These are phyloP conservation scores for Palythoa heliodiscus DNA, from an alignment of 92 coral and sea anemone species.

Conservation along the genomic window DNA sequence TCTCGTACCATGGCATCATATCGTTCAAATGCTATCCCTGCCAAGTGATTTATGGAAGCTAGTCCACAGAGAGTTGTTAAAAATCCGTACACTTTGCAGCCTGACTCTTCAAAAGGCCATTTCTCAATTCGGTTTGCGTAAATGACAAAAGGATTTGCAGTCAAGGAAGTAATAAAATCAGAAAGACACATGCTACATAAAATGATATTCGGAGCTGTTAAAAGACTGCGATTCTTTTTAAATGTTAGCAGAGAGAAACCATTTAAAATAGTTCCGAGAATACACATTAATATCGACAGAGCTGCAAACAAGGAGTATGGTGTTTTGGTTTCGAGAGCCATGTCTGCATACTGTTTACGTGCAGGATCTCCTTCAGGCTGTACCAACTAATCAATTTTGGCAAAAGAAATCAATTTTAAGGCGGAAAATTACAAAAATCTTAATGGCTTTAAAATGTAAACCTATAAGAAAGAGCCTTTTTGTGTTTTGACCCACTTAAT, in stretches of 20 bases:
- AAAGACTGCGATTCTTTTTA: background rate
- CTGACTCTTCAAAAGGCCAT: slow-evolving; percentile 17
- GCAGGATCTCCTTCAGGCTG: background rate
- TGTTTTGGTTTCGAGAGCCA: background rate
- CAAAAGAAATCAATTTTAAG: too few relatives aligned
- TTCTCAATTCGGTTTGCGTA: background rate
- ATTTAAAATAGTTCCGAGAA: background rate
- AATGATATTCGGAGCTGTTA: slow-evolving; percentile 12
- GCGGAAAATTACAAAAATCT: too few relatives aligned
- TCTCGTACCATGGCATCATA: slow-evolving; percentile 6
- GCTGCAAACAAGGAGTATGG: background rate
- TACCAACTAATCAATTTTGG: background rate
- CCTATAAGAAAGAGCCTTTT: too few relatives aligned
- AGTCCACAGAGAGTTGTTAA: background rate
- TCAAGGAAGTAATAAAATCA: background rate
- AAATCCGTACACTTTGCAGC: slow-evolving; percentile 1
- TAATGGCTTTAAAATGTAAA: too few relatives aligned
- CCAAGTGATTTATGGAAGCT: background rate
- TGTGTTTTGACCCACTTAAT: too few relatives aligned
- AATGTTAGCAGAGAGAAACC: background rate
- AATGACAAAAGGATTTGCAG: background rate
- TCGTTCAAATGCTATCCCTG: background rate
- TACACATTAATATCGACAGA: background rate
- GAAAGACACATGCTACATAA: slow-evolving; percentile 10
- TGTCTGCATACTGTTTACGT: background rate